Evolutionary conservation across 2,888 invertebrate species (phyloP), one percentile per base, ranked within the genome.

Genomic region (Nezara viridula): DNA sequence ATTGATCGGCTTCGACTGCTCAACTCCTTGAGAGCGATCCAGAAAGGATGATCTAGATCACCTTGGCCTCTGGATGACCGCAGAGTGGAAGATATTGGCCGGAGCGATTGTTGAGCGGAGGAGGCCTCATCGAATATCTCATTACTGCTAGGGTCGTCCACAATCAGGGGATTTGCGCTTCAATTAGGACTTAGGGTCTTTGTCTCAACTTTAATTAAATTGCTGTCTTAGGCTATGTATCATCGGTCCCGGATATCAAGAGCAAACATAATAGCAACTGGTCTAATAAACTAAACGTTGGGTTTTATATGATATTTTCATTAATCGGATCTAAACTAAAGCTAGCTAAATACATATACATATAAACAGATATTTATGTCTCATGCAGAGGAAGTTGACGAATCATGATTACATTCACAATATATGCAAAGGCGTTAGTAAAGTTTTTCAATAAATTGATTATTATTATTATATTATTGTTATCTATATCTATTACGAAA

Each of bases 161-260:
- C 66, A 73, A 73, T 73, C 66, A 73, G 66, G 66, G 66, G 66
- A 73, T 73, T 73, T 73, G 66, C 66, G 66, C 66, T 73, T 73
- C 66, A 73, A 73, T 73, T 73, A 73, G 66, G 66, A 21, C 66
- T 73, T 73, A 73, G 66, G 32, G 19, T 73, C 66, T 73, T 73
- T 73, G 66, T 73, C 66, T 73, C 66, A 73, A 73, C 66, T 73
- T 73, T 73, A 73, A 73, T 73, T 73, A 73, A 73, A 73, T 73
- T 37, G 66, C 6, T 37, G 66, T 73, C 32, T 73, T 73, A 73
- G 32, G 19, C 66, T 21, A 9, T 73, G 66, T 32, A 73, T 73
- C 66, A 73, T 37, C 66, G 37, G 66, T 12, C 9, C 16, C 32
- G 14, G 60, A 19, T 27, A 73, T 73, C 66, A 37, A 21, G 27